Evolutionary conservation across 1,140 invertebrate genomes (phyloP).

Genomic region (Fopius arisanus): DNA sequence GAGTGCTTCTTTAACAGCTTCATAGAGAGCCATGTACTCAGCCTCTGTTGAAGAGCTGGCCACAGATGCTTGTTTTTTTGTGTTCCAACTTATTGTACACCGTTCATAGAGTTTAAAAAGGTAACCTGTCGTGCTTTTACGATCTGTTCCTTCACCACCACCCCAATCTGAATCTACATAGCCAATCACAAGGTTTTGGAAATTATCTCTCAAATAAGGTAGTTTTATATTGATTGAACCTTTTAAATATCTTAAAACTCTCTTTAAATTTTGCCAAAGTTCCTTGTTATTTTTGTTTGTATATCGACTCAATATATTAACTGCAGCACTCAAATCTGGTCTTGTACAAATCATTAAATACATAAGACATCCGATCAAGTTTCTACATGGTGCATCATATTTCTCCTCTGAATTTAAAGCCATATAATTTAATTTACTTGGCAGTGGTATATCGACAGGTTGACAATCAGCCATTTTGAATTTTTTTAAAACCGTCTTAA

Average conservation of each 20-base stretch:
- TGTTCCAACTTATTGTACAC: not conserved
- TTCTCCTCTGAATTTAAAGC: slow-evolving; percentile 22
- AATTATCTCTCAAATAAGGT: slow-evolving; percentile 13
- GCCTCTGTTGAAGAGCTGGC: not conserved
- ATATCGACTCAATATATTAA: slow-evolving; percentile 27
- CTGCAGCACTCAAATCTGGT: slow-evolving; percentile 20
- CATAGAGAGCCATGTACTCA: not conserved
- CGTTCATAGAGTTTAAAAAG: not conserved
- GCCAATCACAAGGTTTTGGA: slow-evolving; percentile 25
- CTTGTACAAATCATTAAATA: slow-evolving; percentile 29
- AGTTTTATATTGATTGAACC: slow-evolving; percentile 48
- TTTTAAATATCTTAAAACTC: slow-evolving; percentile 45
- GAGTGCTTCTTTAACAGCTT: not conserved
- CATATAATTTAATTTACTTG: slow-evolving; percentile 24
- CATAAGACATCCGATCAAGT: slow-evolving; percentile 15
- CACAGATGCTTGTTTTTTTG: not conserved
- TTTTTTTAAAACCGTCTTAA: slow-evolving; percentile 23
- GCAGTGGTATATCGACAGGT: slow-evolving; percentile 19
- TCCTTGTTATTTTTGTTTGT: slow-evolving; percentile 30
- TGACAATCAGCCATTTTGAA: slow-evolving; percentile 32
- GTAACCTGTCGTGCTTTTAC: not conserved
- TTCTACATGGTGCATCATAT: slow-evolving; percentile 23
- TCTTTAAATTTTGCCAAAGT: slow-evolving; percentile 45
- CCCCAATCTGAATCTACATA: slow-evolving; percentile 6
- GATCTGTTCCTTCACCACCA: not conserved